A percentile compares a stretch with the other conserved stretches of the same genome.
Conservation (phyloP, 2,888 invertebrate genomes). For the Iphiclides podalirius region DNA sequence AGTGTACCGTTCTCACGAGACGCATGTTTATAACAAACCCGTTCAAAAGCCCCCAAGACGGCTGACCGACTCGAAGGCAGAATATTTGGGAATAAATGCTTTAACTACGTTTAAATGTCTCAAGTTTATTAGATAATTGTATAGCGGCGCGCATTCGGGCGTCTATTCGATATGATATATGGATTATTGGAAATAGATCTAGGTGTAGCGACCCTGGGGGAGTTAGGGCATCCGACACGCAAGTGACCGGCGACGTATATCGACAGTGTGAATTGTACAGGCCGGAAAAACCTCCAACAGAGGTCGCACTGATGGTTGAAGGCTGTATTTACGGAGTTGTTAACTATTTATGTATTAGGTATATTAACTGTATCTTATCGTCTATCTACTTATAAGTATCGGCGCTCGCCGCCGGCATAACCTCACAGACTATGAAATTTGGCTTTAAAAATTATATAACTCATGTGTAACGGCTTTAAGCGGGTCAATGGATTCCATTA, state of each 20-base stretch:
- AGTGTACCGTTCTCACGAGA: conserved; percentile 55
- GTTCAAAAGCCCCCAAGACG: conserved; percentile 73
- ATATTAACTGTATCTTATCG: conserved; percentile 66
- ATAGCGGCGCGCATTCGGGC: conserved; percentile 38
- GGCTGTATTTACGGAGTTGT: conserved; percentile 72
- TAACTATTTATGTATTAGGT: conserved; percentile 74
- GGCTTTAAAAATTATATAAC: conserved; percentile 77
- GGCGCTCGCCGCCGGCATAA: conserved; percentile 68
- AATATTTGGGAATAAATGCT: conserved; percentile 67
- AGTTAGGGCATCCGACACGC: not conserved
- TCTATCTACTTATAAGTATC: conserved; percentile 72
- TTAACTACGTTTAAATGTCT: conserved; percentile 76
- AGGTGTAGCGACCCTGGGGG: conserved; percentile 3
- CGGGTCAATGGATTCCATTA: conserved; percentile 68
- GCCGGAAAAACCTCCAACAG: not conserved
- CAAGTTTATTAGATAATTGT: conserved; percentile 65
- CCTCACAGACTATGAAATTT: conserved; percentile 80
- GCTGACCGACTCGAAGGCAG: conserved; percentile 42
- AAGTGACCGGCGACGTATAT: not conserved
- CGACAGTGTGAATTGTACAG: not conserved
- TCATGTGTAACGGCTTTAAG: conserved; percentile 74
- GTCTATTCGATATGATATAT: conserved; percentile 10
- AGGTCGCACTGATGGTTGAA: conserved; percentile 35
- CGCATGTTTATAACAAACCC: conserved; percentile 30
- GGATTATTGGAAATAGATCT: conserved; percentile 17